phyloP scores from a whole-genome alignment of 2,888 invertebrate genomes.

The Acrocera orbiculus region DNA sequence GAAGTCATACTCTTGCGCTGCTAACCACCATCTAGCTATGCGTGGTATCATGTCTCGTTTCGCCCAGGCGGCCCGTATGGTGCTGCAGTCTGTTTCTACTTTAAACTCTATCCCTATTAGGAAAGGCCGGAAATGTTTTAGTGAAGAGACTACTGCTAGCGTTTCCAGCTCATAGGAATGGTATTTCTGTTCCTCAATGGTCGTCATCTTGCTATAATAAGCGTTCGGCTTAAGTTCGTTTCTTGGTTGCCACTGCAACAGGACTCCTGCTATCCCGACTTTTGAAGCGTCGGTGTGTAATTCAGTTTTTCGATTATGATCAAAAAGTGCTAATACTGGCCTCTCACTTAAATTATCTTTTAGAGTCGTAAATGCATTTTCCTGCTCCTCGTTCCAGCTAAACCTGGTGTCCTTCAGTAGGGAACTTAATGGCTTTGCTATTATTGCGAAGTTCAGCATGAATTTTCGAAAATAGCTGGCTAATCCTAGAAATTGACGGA shows the following conservation, averaged over 20 bases:
- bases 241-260: too few species aligned
- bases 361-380: constrained; percentile 12
- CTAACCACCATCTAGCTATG: constrained; percentile 15
- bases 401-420: constrained; percentile 13
- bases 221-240: not conserved
- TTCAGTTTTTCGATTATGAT: too few species aligned
- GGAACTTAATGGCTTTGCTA: constrained; percentile 8
- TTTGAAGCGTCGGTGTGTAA: too few species aligned
- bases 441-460: constrained; percentile 1
- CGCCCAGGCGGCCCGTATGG: too few species aligned
- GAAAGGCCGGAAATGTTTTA: constrained; percentile 19
- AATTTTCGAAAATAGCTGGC: constrained; percentile 11
- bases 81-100: constrained; percentile 13
- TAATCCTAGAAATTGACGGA: constrained; percentile 12
- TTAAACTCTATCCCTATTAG: constrained; percentile 16
- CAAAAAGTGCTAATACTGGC: too few species aligned
- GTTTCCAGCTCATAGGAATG: constrained; percentile 20
- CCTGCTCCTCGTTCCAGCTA: constrained; percentile 12
- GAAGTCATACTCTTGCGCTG: constrained; percentile 2
- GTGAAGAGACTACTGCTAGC: constrained; percentile 17
- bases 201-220: constrained; percentile 16
- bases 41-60: constrained; percentile 15
- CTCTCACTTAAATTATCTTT: constrained; percentile 9
- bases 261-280: too few species aligned
- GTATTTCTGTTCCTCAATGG: constrained; percentile 16